Conservation (phyloP, 2,888 invertebrate genomes). For the Rhopalosiphum nymphaeae region DNA sequence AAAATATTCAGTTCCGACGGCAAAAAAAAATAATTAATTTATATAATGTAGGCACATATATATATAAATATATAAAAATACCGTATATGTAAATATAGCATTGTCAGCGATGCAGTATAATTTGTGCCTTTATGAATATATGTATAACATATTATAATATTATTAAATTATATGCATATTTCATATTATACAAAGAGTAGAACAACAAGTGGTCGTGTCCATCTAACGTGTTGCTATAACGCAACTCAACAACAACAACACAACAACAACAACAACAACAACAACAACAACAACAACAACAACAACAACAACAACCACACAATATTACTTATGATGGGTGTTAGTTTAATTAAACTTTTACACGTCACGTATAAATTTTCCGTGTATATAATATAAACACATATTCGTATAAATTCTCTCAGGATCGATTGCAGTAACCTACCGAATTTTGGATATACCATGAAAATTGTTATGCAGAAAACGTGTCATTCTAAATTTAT, state of each 20-base stretch:
- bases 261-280: neutral
- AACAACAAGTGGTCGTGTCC: constrained; percentile 19
- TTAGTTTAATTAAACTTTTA: neutral
- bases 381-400: neutral
- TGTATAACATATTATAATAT: neutral
- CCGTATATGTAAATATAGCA: too few relatives aligned
- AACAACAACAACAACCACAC: neutral
- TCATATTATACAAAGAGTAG: neutral
- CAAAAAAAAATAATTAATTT: neutral
- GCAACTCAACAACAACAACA: neutral
- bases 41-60: neutral
- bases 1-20: neutral
- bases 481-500: neutral
- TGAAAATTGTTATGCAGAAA: neutral
- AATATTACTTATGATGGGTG: neutral
- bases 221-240: neutral
- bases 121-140: neutral
- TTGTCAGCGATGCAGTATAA: neutral
- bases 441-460: neutral
- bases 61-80: too few relatives aligned
- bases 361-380: neutral
- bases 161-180: neutral
- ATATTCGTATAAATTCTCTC: neutral
- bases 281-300: neutral
- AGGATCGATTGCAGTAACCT: neutral